phyloP scores from a whole-genome alignment of 2,888 invertebrate species.

The Lasioglossum pauxillum region DNA sequence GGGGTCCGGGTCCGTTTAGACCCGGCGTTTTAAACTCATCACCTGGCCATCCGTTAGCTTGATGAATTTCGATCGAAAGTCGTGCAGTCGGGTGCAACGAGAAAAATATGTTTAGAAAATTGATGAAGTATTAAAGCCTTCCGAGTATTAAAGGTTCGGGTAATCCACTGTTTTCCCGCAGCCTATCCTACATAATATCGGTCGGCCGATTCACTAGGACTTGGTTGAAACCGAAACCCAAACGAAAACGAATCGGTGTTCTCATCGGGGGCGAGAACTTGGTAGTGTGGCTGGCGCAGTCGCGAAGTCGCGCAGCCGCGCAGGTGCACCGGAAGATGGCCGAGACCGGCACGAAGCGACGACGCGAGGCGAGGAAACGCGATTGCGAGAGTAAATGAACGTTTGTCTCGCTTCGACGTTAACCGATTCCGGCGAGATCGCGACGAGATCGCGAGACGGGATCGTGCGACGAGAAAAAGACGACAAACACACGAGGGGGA shows the following conservation, averaged over 20 bases:
- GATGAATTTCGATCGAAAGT: not conserved
- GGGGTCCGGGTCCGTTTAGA: not conserved
- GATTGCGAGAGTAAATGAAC: constrained; percentile 1
- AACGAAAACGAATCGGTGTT: not conserved
- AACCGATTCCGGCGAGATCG: constrained; percentile 15
- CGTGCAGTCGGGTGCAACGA: not conserved
- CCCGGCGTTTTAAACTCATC: no score
- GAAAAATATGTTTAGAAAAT: no score
- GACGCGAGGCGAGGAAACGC: constrained; percentile 5
- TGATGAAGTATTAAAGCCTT: no score
- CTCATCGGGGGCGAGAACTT: not conserved
- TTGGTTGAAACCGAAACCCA: not conserved
- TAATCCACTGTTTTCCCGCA: not conserved
- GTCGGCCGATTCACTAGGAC: no score
- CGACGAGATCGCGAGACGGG: not conserved
- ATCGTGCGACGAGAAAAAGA: not conserved
- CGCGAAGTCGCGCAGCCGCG: constrained; percentile 15
- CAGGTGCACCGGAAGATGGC: constrained; percentile 45
- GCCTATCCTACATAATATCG: not conserved
- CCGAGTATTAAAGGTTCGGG: no score
- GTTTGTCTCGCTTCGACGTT: constrained; percentile 18
- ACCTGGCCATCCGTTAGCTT: not conserved
- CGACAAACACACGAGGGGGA: not conserved
- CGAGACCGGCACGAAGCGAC: constrained; percentile 11
- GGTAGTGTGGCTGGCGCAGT: constrained; percentile 20